A percentile compares a stretch with the other conserved stretches of the same genome.
Conservation (phyloP, 2,797 vertebrate genomes). For the Tenualosa thibaudeaui region DNA sequence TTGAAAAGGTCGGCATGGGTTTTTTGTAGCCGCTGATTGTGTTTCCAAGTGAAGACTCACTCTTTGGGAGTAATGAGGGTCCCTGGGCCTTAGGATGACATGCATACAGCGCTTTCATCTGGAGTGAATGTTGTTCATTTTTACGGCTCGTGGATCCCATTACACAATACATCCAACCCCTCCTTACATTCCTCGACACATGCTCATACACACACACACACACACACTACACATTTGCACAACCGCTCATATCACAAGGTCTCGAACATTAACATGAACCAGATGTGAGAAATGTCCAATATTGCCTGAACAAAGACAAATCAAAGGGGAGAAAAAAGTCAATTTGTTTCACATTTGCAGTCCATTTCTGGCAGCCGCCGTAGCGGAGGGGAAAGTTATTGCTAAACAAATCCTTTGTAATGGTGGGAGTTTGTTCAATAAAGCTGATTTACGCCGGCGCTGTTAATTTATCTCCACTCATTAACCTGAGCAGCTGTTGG, state of each 20-base stretch:
- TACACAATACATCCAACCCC: neutral
- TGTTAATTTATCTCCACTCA: conserved; percentile 58
- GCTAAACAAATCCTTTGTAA: conserved; percentile 57
- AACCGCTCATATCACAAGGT: neutral
- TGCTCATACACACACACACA: neutral
- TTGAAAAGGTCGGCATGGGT: neutral
- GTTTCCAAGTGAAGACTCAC: neutral
- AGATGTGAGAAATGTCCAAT: conserved; percentile 1
- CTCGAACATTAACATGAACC: neutral
- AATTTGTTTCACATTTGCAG: conserved; percentile 38
- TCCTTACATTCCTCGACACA: conserved; percentile 17
- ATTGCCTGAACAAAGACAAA: neutral
- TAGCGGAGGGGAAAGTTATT: conserved; percentile 46
- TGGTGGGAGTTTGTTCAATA: conserved; percentile 50
- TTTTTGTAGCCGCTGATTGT: neutral
- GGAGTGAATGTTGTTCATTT: neutral
- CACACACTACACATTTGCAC: neutral
- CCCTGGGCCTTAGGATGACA: neutral
- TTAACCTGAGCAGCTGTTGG: conserved; percentile 66
- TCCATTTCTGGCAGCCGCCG: conserved; percentile 41
- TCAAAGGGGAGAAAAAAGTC: neutral
- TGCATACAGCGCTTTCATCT: neutral
- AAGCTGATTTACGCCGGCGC: conserved; percentile 52
- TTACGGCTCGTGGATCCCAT: neutral
- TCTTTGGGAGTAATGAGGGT: neutral